A percentile compares a stretch with the other conserved stretches of the same genome.
These are phyloP conservation scores for Arctia plantaginis DNA, from an alignment of 2,888 invertebrate species.

Conservation along the genomic window DNA sequence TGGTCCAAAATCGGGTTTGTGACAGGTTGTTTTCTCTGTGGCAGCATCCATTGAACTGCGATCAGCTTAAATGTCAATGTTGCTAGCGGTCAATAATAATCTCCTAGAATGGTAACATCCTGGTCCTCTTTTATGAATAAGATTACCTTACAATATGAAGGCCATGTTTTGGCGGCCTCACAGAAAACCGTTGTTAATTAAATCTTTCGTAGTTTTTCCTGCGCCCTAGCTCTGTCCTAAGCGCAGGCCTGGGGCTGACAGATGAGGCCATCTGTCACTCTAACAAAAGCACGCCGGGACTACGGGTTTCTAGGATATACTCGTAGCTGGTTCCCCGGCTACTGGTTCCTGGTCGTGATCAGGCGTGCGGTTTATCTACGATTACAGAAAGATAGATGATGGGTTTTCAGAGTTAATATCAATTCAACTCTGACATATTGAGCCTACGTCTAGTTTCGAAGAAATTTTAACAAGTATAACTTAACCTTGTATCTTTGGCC, in stretches of 20 bases:
- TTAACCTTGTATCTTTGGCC: neutral
- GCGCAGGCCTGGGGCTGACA: too few relatives aligned
- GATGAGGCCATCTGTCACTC: too few relatives aligned
- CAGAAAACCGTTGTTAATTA: neutral
- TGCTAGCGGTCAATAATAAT: neutral
- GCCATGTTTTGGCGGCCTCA: neutral
- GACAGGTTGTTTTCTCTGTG: slow-evolving; percentile 76
- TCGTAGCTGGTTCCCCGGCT: too few relatives aligned
- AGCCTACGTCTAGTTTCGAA: neutral
- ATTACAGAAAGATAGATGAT: neutral
- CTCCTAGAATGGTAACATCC: neutral
- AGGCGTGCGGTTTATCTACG: neutral
- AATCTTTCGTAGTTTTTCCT: too few relatives aligned
- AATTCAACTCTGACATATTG: neutral
- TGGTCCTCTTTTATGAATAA: neutral
- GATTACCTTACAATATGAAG: neutral
- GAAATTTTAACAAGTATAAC: neutral
- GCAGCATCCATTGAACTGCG: slow-evolving; percentile 37
- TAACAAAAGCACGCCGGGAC: too few relatives aligned
- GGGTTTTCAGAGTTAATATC: neutral
- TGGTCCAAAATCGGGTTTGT: slow-evolving; percentile 70
- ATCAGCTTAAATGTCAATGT: slow-evolving; percentile 15
- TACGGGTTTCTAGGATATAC: too few relatives aligned
- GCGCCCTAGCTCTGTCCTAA: too few relatives aligned
- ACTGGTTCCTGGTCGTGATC: too few relatives aligned